phyloP scores from a whole-genome alignment of 2,888 invertebrate genomes.

The Pantelozetes paolii region DNA sequence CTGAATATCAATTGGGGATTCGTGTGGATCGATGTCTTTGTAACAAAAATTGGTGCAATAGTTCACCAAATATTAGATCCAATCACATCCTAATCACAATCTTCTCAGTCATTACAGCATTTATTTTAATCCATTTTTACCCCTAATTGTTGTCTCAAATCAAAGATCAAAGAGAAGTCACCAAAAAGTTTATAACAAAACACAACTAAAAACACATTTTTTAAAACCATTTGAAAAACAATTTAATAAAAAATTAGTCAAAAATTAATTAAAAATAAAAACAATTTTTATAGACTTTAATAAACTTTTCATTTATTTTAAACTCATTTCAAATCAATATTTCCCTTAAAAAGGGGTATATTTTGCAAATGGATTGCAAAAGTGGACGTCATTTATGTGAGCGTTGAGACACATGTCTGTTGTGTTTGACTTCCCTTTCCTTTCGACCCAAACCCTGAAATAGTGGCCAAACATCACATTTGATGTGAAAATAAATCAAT shows the following conservation, averaged over 20 bases:
- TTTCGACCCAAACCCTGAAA: neutral
- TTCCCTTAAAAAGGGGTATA: too few species aligned
- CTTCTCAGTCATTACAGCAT: neutral
- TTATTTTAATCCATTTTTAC: neutral
- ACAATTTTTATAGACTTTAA: neutral
- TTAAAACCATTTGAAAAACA: neutral
- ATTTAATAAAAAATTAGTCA: neutral
- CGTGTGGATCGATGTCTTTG: slow-evolving; percentile 42
- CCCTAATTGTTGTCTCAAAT: neutral
- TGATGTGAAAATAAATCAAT: slow-evolving; percentile 2
- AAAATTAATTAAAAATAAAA: neutral
- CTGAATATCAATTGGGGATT: slow-evolving; percentile 41
- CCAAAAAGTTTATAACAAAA: neutral
- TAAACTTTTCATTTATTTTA: too few species aligned
- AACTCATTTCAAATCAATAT: too few species aligned
- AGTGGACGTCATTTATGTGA: neutral
- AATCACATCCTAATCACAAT: neutral
- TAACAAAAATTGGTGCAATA: slow-evolving; percentile 41
- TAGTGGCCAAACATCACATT: slow-evolving; percentile 2
- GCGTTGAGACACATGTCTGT: neutral
- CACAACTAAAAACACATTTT: neutral
- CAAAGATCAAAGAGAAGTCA: neutral
- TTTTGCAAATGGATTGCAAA: too few species aligned
- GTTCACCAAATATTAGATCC: neutral
- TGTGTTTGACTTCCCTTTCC: neutral